phyloP scores from a whole-genome alignment of 2,113 vertebrate genomes.

The Syngnathoides biaculeatus region DNA sequence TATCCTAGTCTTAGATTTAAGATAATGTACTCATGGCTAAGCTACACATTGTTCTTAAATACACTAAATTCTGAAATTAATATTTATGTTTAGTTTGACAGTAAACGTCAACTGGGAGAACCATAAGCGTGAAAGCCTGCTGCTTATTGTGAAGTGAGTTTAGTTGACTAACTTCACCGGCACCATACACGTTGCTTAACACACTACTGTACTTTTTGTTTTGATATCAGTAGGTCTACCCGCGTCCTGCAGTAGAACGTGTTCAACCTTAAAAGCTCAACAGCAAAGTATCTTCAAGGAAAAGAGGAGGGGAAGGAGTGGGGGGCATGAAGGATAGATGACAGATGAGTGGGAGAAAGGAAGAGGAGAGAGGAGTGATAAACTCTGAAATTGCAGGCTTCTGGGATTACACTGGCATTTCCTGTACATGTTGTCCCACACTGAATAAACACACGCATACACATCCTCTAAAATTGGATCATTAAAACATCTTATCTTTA shows the following conservation, averaged over 20 bases:
- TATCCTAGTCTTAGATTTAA: no score
- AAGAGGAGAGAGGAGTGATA: slow-evolving; percentile 14
- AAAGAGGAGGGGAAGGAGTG: neutral
- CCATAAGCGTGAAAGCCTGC: no score
- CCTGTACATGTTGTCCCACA: slow-evolving; percentile 50
- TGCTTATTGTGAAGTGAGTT: no score
- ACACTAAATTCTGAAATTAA: no score
- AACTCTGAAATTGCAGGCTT: slow-evolving; percentile 33
- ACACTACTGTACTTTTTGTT: neutral
- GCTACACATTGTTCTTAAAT: no score
- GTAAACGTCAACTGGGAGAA: no score
- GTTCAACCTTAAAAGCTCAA: no score
- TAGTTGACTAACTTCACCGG: no score
- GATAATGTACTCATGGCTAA: no score
- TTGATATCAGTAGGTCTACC: neutral
- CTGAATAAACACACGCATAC: slow-evolving; percentile 8
- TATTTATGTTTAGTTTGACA: no score
- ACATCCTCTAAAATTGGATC: slow-evolving; percentile 18
- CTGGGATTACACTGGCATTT: slow-evolving; percentile 61
- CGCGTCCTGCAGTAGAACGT: no score
- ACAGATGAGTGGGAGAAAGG: neutral
- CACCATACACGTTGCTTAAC: no score
- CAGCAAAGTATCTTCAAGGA: neutral
- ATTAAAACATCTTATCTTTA: slow-evolving; percentile 49
- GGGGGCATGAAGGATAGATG: neutral